These are phyloP conservation scores for Virgularia gustaviana DNA, from an alignment of 92 coral and sea anemone genomes.

Conservation along the genomic window DNA sequence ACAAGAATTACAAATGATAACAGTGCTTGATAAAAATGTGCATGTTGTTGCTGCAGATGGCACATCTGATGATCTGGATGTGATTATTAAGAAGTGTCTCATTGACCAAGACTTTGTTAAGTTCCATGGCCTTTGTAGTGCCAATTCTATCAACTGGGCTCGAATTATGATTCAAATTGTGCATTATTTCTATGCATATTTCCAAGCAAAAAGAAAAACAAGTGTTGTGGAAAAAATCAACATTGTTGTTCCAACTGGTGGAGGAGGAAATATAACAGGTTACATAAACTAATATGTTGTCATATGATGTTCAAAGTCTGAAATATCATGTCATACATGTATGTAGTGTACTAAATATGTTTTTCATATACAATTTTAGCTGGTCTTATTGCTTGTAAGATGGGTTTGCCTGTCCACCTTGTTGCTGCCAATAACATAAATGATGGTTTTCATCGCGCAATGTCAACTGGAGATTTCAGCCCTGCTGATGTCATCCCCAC, in stretches of 20 bases:
- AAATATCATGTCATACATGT: neutral
- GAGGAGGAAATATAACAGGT: constrained; percentile 88
- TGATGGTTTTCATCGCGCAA: constrained; percentile 67
- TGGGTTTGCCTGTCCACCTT: constrained; percentile 81
- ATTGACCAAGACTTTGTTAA: constrained; percentile 46
- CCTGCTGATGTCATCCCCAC: constrained; percentile 45
- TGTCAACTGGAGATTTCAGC: constrained; percentile 61
- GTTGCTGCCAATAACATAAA: constrained; percentile 79
- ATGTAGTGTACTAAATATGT: neutral
- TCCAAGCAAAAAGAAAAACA: constrained; percentile 57
- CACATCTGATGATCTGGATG: constrained; percentile 74
- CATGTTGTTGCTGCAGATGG: constrained; percentile 74
- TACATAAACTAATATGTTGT: neutral
- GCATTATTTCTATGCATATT: constrained; percentile 72
- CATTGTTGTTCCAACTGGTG: constrained; percentile 85
- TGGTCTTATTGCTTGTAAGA: constrained; percentile 65
- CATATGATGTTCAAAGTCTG: neutral
- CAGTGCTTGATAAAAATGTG: constrained; percentile 68
- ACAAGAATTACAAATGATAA: constrained; percentile 91
- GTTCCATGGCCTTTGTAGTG: constrained; percentile 60
- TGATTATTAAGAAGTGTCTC: constrained; percentile 56
- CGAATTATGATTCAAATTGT: constrained; percentile 80
- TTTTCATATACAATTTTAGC: constrained; percentile 47
- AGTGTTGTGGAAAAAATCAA: constrained; percentile 59
- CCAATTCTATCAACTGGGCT: constrained; percentile 76